phyloP scores from a whole-genome alignment of 1,140 invertebrate species.

The Camponotus pennsylvanicus region DNA sequence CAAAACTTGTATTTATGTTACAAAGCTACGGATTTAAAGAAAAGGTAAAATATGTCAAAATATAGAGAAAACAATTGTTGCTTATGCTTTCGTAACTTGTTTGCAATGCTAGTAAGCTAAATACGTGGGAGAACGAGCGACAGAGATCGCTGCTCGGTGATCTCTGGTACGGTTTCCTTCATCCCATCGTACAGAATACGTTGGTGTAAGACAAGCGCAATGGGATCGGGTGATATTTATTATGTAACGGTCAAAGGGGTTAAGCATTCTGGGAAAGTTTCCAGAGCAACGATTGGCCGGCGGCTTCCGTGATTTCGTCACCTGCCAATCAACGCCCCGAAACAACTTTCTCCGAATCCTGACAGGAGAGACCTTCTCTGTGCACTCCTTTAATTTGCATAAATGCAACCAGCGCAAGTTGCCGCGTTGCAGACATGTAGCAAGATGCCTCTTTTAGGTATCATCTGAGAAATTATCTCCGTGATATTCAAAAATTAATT shows the following conservation, averaged over 20 bases:
- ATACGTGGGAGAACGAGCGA: conserved; percentile 58
- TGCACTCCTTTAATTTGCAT: conserved; percentile 46
- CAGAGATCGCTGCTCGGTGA: conserved; percentile 48
- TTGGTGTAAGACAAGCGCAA: conserved; percentile 53
- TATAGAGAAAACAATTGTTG: neutral
- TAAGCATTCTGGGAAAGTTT: conserved; percentile 79
- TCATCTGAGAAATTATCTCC: neutral
- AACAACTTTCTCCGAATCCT: conserved; percentile 81
- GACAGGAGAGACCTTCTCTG: conserved; percentile 66
- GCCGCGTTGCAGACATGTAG: neutral
- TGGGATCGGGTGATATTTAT: conserved; percentile 72
- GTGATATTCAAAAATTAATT: neutral
- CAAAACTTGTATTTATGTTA: neutral
- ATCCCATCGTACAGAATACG: conserved; percentile 66
- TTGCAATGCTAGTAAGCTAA: neutral
- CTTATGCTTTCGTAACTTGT: neutral
- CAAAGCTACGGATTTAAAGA: no score
- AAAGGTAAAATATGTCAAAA: neutral
- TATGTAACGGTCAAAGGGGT: conserved; percentile 79
- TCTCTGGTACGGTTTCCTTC: conserved; percentile 43
- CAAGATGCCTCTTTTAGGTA: neutral
- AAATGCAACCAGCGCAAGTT: conserved; percentile 61
- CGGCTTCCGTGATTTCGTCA: conserved; percentile 80
- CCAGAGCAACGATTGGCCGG: conserved; percentile 76
- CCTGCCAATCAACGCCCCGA: conserved; percentile 77